A percentile compares a stretch with the other conserved stretches of the same genome.
Conservation (phyloP, 1,140 invertebrate species). For the Luehdorfia chinensis region DNA sequence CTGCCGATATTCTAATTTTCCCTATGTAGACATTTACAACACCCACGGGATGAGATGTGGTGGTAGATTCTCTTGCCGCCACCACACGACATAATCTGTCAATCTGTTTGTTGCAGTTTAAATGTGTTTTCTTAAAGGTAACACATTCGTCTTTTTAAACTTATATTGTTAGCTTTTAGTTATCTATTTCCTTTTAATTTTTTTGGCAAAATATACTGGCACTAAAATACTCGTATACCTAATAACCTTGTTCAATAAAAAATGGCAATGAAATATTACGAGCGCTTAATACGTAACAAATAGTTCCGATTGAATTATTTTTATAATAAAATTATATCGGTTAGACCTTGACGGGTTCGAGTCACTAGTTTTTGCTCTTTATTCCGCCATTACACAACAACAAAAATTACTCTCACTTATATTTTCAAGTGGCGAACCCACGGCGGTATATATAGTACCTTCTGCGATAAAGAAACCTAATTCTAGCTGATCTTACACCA, state of each 20-base stretch:
- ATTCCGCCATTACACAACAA: constrained; percentile 62
- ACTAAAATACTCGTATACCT: neutral
- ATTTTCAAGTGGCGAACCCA: neutral
- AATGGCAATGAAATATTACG: constrained; percentile 15
- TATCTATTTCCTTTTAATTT: too few species aligned
- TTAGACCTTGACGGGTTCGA: constrained; percentile 42
- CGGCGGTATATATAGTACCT: too few species aligned
- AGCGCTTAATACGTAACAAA: constrained; percentile 12
- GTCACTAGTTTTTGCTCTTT: constrained; percentile 30
- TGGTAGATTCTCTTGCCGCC: too few species aligned
- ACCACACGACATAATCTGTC: too few species aligned
- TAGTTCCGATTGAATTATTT: constrained; percentile 22
- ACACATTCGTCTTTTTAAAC: too few species aligned
- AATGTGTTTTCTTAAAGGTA: too few species aligned
- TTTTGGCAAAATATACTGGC: neutral
- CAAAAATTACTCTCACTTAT: constrained; percentile 35
- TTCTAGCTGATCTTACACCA: too few species aligned
- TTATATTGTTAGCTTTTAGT: too few species aligned
- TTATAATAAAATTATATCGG: constrained; percentile 30
- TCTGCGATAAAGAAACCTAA: neutral
- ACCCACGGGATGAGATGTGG: too few species aligned
- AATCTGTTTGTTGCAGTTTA: too few species aligned
- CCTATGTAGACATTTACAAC: too few species aligned
- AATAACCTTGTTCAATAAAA: constrained; percentile 10
- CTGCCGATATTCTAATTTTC: too few species aligned